Conservation (phyloP, 2,888 invertebrate species). For the Congeria kusceri region DNA sequence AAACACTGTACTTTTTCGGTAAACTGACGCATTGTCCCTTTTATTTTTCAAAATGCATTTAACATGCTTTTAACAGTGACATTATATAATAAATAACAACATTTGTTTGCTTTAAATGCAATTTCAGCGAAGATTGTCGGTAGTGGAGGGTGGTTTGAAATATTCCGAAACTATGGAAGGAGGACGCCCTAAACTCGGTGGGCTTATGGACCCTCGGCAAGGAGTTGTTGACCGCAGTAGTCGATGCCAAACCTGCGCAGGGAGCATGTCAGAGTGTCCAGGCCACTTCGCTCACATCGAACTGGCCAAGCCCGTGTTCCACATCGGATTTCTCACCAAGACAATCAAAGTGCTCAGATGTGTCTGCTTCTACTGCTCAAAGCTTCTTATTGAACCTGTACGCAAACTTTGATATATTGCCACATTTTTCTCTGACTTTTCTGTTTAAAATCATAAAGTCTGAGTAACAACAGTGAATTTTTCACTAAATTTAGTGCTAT, state of each 20-base stretch:
- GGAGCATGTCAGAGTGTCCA: constrained; percentile 99
- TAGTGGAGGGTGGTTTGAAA: constrained; percentile 96
- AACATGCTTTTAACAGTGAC: no score
- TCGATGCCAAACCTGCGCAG: constrained; percentile 86
- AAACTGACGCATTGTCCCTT: no score
- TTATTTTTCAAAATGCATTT: no score
- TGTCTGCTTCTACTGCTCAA: constrained; percentile 99
- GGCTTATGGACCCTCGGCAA: constrained; percentile 99
- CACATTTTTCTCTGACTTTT: background rate
- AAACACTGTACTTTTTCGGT: no score
- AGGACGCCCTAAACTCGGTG: constrained; percentile 98
- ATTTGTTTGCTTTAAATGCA: background rate
- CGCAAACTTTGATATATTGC: constrained; percentile 86
- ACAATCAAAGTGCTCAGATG: constrained; percentile 98
- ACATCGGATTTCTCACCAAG: constrained; percentile 98
- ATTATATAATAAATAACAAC: no score
- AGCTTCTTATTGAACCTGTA: constrained; percentile 96
- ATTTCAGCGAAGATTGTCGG: constrained; percentile 96
- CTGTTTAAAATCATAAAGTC: background rate
- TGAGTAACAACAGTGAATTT: no score
- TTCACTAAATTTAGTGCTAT: no score
- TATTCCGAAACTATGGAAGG: constrained; percentile 99
- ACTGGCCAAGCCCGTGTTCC: constrained; percentile 98
- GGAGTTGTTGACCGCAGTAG: constrained; percentile 98
- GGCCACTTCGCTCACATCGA: constrained; percentile 99